phyloP scores from a whole-genome alignment of 53 echinoderm and acorn worm species.

The Apostichopus leukothele region DNA sequence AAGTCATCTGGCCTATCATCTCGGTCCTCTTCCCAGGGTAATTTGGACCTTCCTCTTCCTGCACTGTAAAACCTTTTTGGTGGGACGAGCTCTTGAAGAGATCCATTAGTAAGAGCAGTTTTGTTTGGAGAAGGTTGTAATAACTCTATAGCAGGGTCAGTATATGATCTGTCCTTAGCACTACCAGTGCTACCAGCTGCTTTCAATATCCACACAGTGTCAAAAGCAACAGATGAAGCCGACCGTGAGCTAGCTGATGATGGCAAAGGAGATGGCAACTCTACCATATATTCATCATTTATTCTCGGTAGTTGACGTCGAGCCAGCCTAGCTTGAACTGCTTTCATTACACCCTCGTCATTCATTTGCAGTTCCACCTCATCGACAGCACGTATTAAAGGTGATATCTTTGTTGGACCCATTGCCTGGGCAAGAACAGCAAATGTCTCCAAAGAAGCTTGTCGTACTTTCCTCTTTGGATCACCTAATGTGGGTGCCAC shows the following conservation, averaged over 20 bases:
- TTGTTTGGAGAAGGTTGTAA: slow-evolving; percentile 84
- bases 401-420: slow-evolving; percentile 87
- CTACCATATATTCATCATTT: slow-evolving; percentile 86
- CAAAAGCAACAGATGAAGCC: slow-evolving; percentile 61
- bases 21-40: slow-evolving; percentile 90
- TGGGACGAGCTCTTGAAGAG: slow-evolving; percentile 65
- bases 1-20: slow-evolving; percentile 63
- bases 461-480: slow-evolving; percentile 82
- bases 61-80: slow-evolving; percentile 91
- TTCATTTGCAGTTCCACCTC: slow-evolving; percentile 86
- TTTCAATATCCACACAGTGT: slow-evolving; percentile 86
- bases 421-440: slow-evolving; percentile 97
- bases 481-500: slow-evolving; percentile 87
- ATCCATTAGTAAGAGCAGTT: slow-evolving; percentile 36
- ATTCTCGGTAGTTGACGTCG: slow-evolving; percentile 86
- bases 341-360: slow-evolving; percentile 97
- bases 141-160: slow-evolving; percentile 79
- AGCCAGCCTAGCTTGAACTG: slow-evolving; percentile 94
- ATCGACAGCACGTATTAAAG: slow-evolving; percentile 95
- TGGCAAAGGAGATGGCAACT: slow-evolving; percentile 81
- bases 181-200: slow-evolving; percentile 78
- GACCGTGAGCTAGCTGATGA: slow-evolving; percentile 79
- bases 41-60: slow-evolving; percentile 85
- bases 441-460: slow-evolving; percentile 86
- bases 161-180: slow-evolving; percentile 66